Base-by-base conservation (phyloP, 2,888 invertebrate species). In the Spodoptera littoralis region DNA sequence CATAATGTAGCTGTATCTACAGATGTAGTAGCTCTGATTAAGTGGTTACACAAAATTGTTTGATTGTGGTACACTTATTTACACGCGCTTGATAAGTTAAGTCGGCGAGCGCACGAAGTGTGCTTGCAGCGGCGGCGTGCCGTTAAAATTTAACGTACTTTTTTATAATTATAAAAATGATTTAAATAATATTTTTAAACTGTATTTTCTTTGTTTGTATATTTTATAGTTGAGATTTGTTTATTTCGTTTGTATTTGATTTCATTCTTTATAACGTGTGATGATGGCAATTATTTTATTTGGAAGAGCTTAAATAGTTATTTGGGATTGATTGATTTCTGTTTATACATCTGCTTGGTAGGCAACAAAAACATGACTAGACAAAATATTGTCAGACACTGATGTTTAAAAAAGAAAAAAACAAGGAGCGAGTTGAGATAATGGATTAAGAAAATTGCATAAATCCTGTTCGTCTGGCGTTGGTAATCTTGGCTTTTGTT, bases 121-220 rank as follows among this genome's bases (percentile, higher is more conserved):
- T 82, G 77, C 80, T 90, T 88, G 87, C 71, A 65, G 48, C 58
- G 50, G 54, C 70, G 68, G 43, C 57, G 8, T 36, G 45, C 36
- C 12, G 9, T 36, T 11, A 27, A 3, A 13, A 27, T 11, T 11
- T 12, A 22, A 3, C 45, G 1, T 42, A 65, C 47, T 6, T 11
- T 43, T 50, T 50, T 13, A 5, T 13, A 18, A 24, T n/a, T 18
- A 46, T 22, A 9, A 6, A 24, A 9, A 11, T 24, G 13, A 13
- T 47, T 47, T 22, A 0, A 4, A 1, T 3, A 45, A 13, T n/a
- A 12, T 52, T 27, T 44, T 53, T 27, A 27, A 27, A 2, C 0
- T 27, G 27, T 5, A 27, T 27, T 27, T 27, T 27, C 4, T 27
- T 27, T 27, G 4, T 27, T 27, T 27, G 27, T 18, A 18, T 18